Evolutionary conservation across 2,797 vertebrate species (phyloP).

Genomic region (Pipistrellus pygmaeus): DNA sequence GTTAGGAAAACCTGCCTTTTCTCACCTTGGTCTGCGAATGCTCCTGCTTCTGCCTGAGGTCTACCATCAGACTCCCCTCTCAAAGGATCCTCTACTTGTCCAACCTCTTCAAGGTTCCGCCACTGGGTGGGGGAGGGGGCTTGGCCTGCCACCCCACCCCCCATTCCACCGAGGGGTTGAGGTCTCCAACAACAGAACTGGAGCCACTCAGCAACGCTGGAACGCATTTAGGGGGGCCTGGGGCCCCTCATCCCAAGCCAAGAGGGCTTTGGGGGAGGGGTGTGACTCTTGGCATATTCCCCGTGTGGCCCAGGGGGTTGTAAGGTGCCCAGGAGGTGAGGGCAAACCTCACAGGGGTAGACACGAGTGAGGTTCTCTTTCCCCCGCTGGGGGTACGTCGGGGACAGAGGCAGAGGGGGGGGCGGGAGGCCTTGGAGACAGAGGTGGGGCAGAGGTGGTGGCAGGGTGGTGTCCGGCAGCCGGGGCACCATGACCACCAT

Average conservation of each 20-base stretch:
- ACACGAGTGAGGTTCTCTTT: slow-evolving; percentile 57
- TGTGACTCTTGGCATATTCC: slow-evolving; percentile 58
- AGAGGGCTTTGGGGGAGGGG: slow-evolving; percentile 75
- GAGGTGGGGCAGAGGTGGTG: not conserved
- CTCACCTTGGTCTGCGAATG: not conserved
- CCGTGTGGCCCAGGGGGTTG: slow-evolving; percentile 25
- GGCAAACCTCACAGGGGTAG: not conserved
- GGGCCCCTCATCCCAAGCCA: slow-evolving; percentile 74
- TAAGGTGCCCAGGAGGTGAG: slow-evolving; percentile 46
- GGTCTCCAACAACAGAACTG: slow-evolving; percentile 85
- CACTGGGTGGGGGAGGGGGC: slow-evolving; percentile 72
- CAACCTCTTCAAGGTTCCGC: slow-evolving; percentile 49
- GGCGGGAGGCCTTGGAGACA: not conserved
- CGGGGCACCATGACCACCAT: slow-evolving; percentile 84
- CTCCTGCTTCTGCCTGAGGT: not conserved
- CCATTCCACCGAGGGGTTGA: slow-evolving; percentile 65
- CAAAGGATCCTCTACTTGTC: not conserved
- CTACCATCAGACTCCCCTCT: not conserved
- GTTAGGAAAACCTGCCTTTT: not conserved
- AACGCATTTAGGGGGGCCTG: slow-evolving; percentile 65
- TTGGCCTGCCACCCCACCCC: slow-evolving; percentile 58
- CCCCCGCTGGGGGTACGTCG: not conserved
- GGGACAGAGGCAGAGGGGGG: not conserved
- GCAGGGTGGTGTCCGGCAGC: not conserved
- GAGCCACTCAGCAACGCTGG: slow-evolving; percentile 75